Conservation (phyloP, 2,888 invertebrate genomes). For the Agonopterix heracliana region DNA sequence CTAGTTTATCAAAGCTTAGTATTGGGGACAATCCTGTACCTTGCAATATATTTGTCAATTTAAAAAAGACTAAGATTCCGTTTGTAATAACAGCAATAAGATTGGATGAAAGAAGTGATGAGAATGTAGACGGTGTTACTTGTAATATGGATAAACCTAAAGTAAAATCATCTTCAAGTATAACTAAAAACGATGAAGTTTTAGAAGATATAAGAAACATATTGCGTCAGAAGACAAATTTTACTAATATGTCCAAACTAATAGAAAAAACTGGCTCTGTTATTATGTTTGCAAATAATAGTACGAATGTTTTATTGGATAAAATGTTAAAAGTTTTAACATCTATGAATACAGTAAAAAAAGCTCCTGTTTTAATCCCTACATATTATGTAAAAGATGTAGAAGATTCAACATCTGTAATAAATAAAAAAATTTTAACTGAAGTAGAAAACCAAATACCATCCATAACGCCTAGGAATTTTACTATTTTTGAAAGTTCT, state of each 20-base stretch:
- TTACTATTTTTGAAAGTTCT: background rate
- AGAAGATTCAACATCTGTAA: slow-evolving; percentile 17
- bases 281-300: slow-evolving; percentile 8
- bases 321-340: slow-evolving; percentile 19
- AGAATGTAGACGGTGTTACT: slow-evolving; percentile 32
- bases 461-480: slow-evolving; percentile 7
- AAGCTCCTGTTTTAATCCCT: slow-evolving; percentile 7
- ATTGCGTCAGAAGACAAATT: slow-evolving; percentile 14
- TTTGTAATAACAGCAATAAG: slow-evolving; percentile 34
- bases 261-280: background rate
- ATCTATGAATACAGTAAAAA: slow-evolving; percentile 4
- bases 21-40: slow-evolving; percentile 55
- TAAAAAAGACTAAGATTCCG: slow-evolving; percentile 19
- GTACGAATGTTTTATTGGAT: slow-evolving; percentile 20
- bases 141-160: slow-evolving; percentile 20
- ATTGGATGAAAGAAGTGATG: slow-evolving; percentile 24
- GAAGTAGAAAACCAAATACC: slow-evolving; percentile 22
- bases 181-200: slow-evolving; percentile 12
- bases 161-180: background rate
- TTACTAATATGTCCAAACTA: slow-evolving; percentile 9
- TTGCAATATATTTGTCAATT: slow-evolving; percentile 36
- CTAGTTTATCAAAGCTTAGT: slow-evolving; percentile 35
- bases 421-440: slow-evolving; percentile 20
- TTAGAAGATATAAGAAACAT: slow-evolving; percentile 25
- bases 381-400: too few relatives aligned